Evolutionary conservation across 2,113 vertebrate genomes (phyloP).

Genomic region (Epinephelus fuscoguttatus): DNA sequence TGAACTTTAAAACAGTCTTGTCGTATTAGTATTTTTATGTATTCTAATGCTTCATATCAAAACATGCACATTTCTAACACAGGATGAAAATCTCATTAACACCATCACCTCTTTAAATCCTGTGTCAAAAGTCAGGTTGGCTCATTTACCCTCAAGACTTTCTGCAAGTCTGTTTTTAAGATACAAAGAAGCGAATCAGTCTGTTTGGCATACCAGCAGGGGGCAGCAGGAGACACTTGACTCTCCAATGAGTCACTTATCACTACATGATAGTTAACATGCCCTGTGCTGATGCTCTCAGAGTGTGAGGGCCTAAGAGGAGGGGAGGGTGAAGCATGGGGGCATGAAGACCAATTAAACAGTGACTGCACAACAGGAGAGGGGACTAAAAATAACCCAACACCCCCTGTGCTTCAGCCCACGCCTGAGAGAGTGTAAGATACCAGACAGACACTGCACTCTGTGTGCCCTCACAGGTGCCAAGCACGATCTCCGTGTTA

Average conservation of each 20-base stretch:
- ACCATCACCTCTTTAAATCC: background rate
- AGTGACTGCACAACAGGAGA: conserved; percentile 65
- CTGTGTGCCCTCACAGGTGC: conserved; percentile 28
- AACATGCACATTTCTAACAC: background rate
- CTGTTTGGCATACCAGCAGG: conserved; percentile 43
- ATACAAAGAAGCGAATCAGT: background rate
- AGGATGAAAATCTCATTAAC: background rate
- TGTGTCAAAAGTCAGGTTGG: background rate
- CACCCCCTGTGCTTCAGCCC: conserved; percentile 2
- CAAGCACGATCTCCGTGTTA: conserved; percentile 11
- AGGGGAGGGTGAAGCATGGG: conserved; percentile 42
- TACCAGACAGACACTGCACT: conserved; percentile 29
- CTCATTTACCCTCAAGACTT: background rate
- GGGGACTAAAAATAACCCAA: conserved; percentile 67
- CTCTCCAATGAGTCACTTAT: conserved; percentile 14
- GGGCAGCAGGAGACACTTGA: conserved; percentile 38
- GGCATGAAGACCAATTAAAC: conserved; percentile 74
- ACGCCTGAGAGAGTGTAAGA: conserved; percentile 30
- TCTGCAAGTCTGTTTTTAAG: background rate
- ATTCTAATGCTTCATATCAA: background rate
- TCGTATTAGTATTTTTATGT: background rate
- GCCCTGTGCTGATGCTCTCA: conserved; percentile 41
- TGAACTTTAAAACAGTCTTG: background rate
- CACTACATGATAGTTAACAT: conserved; percentile 48
- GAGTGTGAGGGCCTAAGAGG: conserved; percentile 22